Evolutionary conservation across 2,888 invertebrate genomes (phyloP).

Genomic region (Leistus spinibarbis): DNA sequence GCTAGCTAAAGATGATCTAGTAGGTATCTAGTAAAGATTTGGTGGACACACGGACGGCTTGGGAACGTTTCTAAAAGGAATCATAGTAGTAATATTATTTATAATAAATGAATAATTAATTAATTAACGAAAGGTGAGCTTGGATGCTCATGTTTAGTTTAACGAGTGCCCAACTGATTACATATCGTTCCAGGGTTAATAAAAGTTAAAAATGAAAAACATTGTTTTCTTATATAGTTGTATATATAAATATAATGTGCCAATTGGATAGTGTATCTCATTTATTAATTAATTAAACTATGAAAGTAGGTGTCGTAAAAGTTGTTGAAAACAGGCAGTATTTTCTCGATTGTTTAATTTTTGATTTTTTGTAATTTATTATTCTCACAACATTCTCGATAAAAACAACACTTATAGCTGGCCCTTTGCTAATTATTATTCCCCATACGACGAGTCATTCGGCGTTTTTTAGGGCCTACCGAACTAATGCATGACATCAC

Average conservation of each 20-base stretch:
- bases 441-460: too few relatives aligned
- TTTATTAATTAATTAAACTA: constrained; percentile 20
- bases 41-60: constrained; percentile 2
- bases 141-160: constrained; percentile 48
- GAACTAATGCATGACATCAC: too few relatives aligned
- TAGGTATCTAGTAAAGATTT: neutral
- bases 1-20: neutral
- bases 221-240: constrained; percentile 49
- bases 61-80: constrained; percentile 24
- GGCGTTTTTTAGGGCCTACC: too few relatives aligned
- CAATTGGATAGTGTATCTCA: constrained; percentile 48
- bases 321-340: constrained; percentile 45
- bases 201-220: neutral
- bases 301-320: constrained; percentile 35
- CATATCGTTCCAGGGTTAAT: constrained; percentile 60
- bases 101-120: constrained; percentile 5
- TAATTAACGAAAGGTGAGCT: constrained; percentile 25
- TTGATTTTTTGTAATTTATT: neutral
- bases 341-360: constrained; percentile 32
- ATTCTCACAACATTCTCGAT: too few relatives aligned
- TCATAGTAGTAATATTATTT: constrained; percentile 4
- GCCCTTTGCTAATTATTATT: too few relatives aligned
- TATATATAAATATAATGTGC: constrained; percentile 56
- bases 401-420: neutral
- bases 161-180: constrained; percentile 54